These are phyloP conservation scores for Polyergus mexicanus DNA, from an alignment of 1,140 invertebrate species.

Conservation along the genomic window DNA sequence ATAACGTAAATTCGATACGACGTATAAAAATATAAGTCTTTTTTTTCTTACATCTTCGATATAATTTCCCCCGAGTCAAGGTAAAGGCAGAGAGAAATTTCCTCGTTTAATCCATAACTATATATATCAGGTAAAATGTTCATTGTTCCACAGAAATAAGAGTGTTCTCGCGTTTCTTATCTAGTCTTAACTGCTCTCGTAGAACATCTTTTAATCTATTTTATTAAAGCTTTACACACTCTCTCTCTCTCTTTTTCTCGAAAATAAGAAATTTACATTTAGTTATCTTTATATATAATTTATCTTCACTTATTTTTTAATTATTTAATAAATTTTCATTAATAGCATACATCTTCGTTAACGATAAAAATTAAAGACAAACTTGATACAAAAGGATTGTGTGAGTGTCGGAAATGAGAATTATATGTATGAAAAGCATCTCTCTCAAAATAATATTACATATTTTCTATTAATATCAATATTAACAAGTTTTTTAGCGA, in stretches of 20 bases:
- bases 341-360: not conserved
- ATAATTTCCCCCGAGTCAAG: conserved; percentile 66
- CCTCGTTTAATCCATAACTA: not conserved
- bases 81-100: conserved; percentile 24
- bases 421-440: not conserved
- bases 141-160: conserved; percentile 3
- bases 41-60: conserved; percentile 19
- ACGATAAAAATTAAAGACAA: not conserved
- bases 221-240: conserved; percentile 9
- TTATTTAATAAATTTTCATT: conserved; percentile 25
- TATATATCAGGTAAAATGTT: conserved; percentile 42
- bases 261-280: not conserved
- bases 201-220: conserved; percentile 6
- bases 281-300: conserved; percentile 1
- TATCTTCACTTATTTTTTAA: not conserved
- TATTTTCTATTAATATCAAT: too few species aligned
- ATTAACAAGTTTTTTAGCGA: not conserved
- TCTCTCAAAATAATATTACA: not conserved
- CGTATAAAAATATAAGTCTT: not conserved
- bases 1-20: not conserved
- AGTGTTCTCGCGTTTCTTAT: not conserved
- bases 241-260: not conserved
- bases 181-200: not conserved
- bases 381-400: not conserved
- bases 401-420: not conserved